Base-by-base conservation (phyloP, 2,888 invertebrate genomes). In the Caenorhabditis sinica region DNA sequence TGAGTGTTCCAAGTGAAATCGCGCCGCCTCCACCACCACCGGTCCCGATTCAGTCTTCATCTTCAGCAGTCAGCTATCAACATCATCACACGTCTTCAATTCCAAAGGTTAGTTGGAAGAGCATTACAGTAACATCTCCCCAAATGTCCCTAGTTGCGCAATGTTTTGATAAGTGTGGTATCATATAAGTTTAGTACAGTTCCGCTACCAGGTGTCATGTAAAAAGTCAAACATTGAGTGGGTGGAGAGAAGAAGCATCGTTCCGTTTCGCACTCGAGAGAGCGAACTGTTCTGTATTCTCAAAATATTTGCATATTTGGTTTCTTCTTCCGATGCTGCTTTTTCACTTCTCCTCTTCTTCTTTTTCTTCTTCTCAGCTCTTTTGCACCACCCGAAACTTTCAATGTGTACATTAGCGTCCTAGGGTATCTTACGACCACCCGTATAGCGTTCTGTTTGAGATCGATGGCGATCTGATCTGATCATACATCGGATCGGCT, bases 281-380 rank as follows among this genome's bases (percentile, higher is more conserved):
- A 53, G 60, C 8, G 40, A 11, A 2, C 8, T 60, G 58, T 45
- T 60, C 23, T 63, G 36, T 30, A 43, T 65, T 81, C 81, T 66
- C 73, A 81, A 74, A 81, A 81, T 82, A 82, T 82, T 82, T 82
- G 82, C 82, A 82, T 82, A 75, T 82, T 82, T 73, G 80, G 80
- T 80, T 72, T 63, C 79, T 63, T 49, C 49, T 30, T 56, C 43
- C 60, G 17, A 28, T 28, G 40, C 13, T 56, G 25, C 49, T 20
- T 28, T 56, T 65, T 56, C 28, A 11, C 28, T 23, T 8, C 49
- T 49, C 49, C 33, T 20, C 40, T 56, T 11, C 56, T 17, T 30
- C n/a, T n/a, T n/a, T n/a, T 45, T 56, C 63, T 58, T 51, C 11
- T 25, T 53, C 40, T 23, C 40, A 53, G 65, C 61, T 61, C 58